These are phyloP conservation scores for Orgyia antiqua DNA, from an alignment of 2,888 invertebrate genomes.

Conservation along the genomic window DNA sequence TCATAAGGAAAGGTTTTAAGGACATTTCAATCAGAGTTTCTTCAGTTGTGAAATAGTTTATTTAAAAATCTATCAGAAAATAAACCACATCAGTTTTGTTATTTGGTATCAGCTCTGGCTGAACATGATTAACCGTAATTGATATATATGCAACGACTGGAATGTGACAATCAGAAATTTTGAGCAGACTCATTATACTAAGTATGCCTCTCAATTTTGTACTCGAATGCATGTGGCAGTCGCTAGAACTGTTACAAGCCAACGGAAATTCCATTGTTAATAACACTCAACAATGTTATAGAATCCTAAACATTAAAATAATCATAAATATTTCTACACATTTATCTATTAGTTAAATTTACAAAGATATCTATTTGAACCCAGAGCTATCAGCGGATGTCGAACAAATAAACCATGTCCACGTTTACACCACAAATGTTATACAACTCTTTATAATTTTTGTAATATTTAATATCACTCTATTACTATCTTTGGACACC, in stretches of 20 bases:
- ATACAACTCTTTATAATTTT: slow-evolving; percentile 26
- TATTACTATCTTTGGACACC: slow-evolving; percentile 55
- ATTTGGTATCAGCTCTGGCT: slow-evolving; percentile 69
- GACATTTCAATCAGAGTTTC: no score
- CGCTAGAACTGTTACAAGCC: slow-evolving; percentile 35
- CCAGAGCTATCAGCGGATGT: slow-evolving; percentile 45
- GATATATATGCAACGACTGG: slow-evolving; percentile 48
- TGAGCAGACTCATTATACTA: slow-evolving; percentile 29
- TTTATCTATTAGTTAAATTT: slow-evolving; percentile 41
- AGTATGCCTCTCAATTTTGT: slow-evolving; percentile 38
- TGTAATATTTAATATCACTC: slow-evolving; percentile 40
- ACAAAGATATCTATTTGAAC: slow-evolving; percentile 41
- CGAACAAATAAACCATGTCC: slow-evolving; percentile 39
- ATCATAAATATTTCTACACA: slow-evolving; percentile 62
- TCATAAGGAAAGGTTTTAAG: no score
- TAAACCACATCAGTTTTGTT: slow-evolving; percentile 55
- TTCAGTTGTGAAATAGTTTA: slow-evolving; percentile 58
- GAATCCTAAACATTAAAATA: slow-evolving; percentile 55
- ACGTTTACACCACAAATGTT: slow-evolving; percentile 41
- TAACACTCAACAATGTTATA: slow-evolving; percentile 50
- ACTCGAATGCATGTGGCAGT: slow-evolving; percentile 27
- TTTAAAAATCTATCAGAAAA: slow-evolving; percentile 59
- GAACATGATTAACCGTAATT: slow-evolving; percentile 35
- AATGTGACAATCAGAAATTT: slow-evolving; percentile 53
- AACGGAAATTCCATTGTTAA: slow-evolving; percentile 34